Evolutionary conservation across 2,888 invertebrate genomes (phyloP).

Genomic region (Conomelus anceps): DNA sequence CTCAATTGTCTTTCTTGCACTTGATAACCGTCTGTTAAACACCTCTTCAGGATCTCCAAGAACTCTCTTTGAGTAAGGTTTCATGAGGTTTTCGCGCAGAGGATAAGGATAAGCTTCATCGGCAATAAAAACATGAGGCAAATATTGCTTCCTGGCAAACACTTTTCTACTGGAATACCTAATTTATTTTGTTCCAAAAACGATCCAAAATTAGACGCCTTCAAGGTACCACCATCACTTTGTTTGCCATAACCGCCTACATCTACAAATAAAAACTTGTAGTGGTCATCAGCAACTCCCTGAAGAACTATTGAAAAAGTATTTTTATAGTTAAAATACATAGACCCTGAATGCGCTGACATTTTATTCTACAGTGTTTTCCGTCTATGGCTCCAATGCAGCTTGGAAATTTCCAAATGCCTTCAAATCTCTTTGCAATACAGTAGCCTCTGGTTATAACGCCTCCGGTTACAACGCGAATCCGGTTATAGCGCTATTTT

Average conservation of each 20-base stretch:
- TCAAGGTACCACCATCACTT: constrained; percentile 12
- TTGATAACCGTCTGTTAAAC: too few species aligned
- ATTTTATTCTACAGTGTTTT: constrained; percentile 16
- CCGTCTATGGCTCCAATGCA: too few species aligned
- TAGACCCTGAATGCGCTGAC: constrained; percentile 12
- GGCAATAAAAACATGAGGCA: neutral
- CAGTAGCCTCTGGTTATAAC: too few species aligned
- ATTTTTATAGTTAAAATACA: constrained; percentile 22
- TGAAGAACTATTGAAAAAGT: constrained; percentile 18
- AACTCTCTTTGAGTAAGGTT: too few species aligned
- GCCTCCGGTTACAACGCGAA: too few species aligned
- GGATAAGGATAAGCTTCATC: constrained; percentile 4
- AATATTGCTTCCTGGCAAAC: constrained; percentile 8
- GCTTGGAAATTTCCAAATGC: constrained; percentile 19
- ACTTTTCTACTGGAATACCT: neutral
- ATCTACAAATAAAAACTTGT: constrained; percentile 18
- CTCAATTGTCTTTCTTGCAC: too few species aligned
- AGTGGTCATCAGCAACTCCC: constrained; percentile 23
- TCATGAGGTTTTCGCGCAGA: constrained; percentile 5
- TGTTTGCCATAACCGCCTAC: constrained; percentile 20
- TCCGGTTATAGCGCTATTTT: too few species aligned
- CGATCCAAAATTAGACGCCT: constrained; percentile 4
- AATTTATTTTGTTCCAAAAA: constrained; percentile 14
- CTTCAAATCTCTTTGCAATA: neutral
- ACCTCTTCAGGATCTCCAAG: too few species aligned